phyloP scores from a whole-genome alignment of 2,113 vertebrate genomes.

The Syngnathus scovelli region DNA sequence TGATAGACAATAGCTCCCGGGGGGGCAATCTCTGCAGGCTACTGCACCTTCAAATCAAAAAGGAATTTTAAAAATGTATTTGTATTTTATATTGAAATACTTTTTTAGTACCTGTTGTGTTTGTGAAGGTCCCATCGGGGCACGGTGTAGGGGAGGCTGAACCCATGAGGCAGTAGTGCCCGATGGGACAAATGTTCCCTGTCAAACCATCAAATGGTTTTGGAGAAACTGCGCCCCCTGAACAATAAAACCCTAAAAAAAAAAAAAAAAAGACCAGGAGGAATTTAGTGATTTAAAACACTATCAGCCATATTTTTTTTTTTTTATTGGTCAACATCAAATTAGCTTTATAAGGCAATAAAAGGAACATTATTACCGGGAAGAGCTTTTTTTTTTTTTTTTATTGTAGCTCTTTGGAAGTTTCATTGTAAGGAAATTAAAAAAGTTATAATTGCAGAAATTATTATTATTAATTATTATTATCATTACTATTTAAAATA shows the following conservation, averaged over 20 bases:
- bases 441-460: background rate
- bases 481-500: no score
- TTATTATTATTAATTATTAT: no score
- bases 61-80: background rate
- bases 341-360: background rate
- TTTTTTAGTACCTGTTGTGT: constrained; percentile 69
- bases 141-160: constrained; percentile 68
- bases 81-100: background rate
- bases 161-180: constrained; percentile 75
- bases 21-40: constrained; percentile 72
- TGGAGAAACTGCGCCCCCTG: constrained; percentile 60
- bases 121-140: constrained; percentile 71
- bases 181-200: constrained; percentile 72
- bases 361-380: background rate
- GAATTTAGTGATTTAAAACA: background rate
- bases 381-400: background rate
- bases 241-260: constrained; percentile 80
- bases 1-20: constrained; percentile 75
- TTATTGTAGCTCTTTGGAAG: background rate
- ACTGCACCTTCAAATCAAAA: constrained; percentile 60
- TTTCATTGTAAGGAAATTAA: background rate
- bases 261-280: background rate
- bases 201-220: constrained; percentile 69
- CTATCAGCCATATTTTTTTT: background rate
- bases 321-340: background rate